phyloP scores from a whole-genome alignment of 2,113 vertebrate genomes.

The Pardalotus punctatus region DNA sequence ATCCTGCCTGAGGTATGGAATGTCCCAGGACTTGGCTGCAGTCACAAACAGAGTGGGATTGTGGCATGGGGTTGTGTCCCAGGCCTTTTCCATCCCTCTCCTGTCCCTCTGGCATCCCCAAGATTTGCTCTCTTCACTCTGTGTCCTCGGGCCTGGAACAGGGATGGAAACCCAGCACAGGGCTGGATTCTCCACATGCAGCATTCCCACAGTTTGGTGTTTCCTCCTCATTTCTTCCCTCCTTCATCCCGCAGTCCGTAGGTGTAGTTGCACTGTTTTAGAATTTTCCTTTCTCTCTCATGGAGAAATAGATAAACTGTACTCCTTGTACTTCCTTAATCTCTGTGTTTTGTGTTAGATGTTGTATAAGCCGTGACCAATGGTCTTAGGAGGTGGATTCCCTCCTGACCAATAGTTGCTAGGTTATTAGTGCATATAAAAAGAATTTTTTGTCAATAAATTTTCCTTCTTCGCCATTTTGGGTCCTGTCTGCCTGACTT shows the following conservation, averaged over 20 bases:
- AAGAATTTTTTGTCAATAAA: too few species aligned
- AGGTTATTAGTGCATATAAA: too few species aligned
- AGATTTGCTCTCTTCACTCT: neutral
- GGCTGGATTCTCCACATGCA: accelerated
- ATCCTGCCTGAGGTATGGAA: neutral
- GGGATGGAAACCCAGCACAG: accelerated
- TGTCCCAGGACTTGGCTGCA: neutral
- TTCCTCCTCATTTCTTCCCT: neutral
- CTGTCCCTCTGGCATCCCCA: neutral
- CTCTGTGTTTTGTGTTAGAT: too few species aligned
- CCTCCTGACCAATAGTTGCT: too few species aligned
- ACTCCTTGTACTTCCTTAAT: too few species aligned
- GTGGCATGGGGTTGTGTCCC: accelerated
- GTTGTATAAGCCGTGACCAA: too few species aligned
- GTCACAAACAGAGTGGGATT: neutral
- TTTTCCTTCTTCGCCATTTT: too few species aligned
- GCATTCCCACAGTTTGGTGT: neutral
- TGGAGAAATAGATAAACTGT: too few species aligned
- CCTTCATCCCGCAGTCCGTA: accelerated
- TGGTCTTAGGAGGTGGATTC: too few species aligned
- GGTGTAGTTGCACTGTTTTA: too few species aligned
- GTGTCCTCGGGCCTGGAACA: neutral
- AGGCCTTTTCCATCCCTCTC: neutral
- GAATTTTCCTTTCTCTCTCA: too few species aligned
- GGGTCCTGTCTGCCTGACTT: too few species aligned